Base-by-base conservation (phyloP, 1,140 invertebrate species). In the silkworm (Bombyx mori) region DNA sequence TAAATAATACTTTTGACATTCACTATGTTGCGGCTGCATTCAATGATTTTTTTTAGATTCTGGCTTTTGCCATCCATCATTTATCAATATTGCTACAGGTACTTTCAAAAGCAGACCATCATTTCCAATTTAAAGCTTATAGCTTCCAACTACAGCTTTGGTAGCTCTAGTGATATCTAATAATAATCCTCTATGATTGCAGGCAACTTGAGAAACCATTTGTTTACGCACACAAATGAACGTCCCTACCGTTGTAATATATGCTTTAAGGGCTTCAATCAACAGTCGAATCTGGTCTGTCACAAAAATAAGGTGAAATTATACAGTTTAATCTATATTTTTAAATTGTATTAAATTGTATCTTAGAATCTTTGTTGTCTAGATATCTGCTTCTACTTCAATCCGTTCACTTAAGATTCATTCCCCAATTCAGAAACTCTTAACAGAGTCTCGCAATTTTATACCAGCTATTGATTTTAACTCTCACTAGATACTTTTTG, bases 261-360 rank as follows among this genome's bases (percentile, higher is more conserved):
- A 10, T 96, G 94, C 75, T 85, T 90, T 49, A 93, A 93, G 66
- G 92, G 93, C 10, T 95, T 95, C 85, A 95, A 95, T 70, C 94
- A 95, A 75, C 94, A 94, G 89, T 95, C 94, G 52, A 95, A 94
- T 85, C 88, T 93, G 54, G 92, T 93, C 58, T 94, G 93, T 75
- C 93, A 94, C 73, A 93, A 93, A 78, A 89, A 92, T 63, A 93
- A 93, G 85, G 91, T 92, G 75, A 10, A 35, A 9, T 52, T 2
- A 7, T 42, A 35, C 7, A 10, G 9, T 51, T 47, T n/a, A 9
- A 7, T 18, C 45, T 52, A 3, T 52, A 35, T 35, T 35, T 35
- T 5, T 35, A 35, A 18, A 18, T 18, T 18, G 12, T 18, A 18
- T 18, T 18, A 18, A 18, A 18, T 18, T 18, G 12, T 18, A 18